Evolutionary conservation across 2,888 invertebrate species (phyloP), one percentile per base, ranked within the genome.

Genomic region (Drosophila lutescens): DNA sequence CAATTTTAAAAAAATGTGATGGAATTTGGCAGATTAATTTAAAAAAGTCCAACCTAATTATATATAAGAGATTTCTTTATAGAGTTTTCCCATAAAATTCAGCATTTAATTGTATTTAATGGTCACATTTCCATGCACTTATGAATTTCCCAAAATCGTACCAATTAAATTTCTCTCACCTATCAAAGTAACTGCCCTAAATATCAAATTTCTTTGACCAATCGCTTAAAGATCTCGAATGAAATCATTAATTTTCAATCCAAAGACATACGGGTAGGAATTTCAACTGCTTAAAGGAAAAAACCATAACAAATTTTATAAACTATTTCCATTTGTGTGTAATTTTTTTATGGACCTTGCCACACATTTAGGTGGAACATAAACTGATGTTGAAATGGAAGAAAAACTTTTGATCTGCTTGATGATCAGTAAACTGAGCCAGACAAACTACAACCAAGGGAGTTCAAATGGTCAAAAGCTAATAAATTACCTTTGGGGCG

Each of bases 371-470:
- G 46, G 66, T 13, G 54, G 30, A 62, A 65, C 23, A 61, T 63
- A 61, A 61, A 62, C 30, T 41, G 32, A 47, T 62, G 58, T 56
- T 17, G 15, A 54, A 41, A 40, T 41, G 57, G 43, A 61, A 46
- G 58, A 80, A 54, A 74, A 69, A 62, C 47, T 61, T 76, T 66
- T 53, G 38, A 43, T 17, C 63, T 51, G 59, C 77, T 82, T 86
- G 72, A 86, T 74, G 84, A 83, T 86, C 85, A 69, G 83, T 84
- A 79, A 83, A 79, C 74, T 74, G 85, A 86, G 79, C 57, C 74
- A 81, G 85, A 86, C 84, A 81, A 78, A 81, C 74, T 78, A 55
- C 78, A 32, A 38, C 10, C 15, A 12, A 40, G 8, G 17, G 51
- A 53, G 79, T 61, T 76, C 78, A 60, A 75, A 78, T 74, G 86